These are phyloP conservation scores for Pseudolaguvia tuberculata DNA, from an alignment of 2,113 vertebrate species.

Conservation along the genomic window DNA sequence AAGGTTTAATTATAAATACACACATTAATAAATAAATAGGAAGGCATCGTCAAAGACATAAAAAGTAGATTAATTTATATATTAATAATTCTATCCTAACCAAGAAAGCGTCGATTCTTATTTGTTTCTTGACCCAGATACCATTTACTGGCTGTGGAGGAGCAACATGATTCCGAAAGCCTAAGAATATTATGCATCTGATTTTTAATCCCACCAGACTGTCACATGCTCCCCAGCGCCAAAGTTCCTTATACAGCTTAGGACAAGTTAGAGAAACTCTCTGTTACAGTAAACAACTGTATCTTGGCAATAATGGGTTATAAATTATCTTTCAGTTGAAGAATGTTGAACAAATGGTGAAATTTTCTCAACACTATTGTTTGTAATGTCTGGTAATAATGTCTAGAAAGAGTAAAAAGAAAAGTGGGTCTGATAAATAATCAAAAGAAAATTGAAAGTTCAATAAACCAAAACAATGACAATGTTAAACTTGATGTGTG, in stretches of 20 bases:
- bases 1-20: too few species aligned
- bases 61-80: too few species aligned
- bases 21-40: neutral
- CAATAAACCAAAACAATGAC: too few species aligned
- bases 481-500: neutral
- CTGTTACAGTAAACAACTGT: neutral
- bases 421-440: neutral
- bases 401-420: neutral
- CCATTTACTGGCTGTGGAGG: constrained; percentile 54
- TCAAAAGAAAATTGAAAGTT: neutral
- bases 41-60: too few species aligned
- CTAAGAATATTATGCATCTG: constrained; percentile 49
- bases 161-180: constrained; percentile 61
- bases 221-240: constrained; percentile 51
- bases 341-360: too few species aligned
- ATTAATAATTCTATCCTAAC: too few species aligned
- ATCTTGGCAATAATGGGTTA: neutral
- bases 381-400: neutral
- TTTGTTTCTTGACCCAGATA: constrained; percentile 58
- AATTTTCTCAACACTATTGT: neutral
- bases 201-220: constrained; percentile 18
- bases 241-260: neutral
- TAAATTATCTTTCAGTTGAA: too few species aligned
- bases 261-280: neutral
- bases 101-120: neutral